Conservation (phyloP, 2,888 invertebrate genomes). For the Drosophila neonasuta region DNA sequence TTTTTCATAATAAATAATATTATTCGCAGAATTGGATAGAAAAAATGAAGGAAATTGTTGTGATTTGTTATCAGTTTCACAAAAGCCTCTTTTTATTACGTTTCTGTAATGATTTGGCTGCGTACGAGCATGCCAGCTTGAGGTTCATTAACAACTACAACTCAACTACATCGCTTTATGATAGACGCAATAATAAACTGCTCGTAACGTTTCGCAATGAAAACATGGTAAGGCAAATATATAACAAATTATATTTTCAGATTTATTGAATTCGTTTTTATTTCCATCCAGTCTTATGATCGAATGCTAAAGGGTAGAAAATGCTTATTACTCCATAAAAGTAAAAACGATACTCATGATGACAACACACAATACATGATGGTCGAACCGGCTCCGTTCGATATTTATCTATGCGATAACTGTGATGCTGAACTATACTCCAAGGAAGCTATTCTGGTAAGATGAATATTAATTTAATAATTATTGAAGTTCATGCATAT, state of each 20-base stretch:
- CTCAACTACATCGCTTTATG: slow-evolving; percentile 88
- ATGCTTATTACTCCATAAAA: slow-evolving; percentile 82
- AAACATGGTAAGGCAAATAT: slow-evolving; percentile 84
- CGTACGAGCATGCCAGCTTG: slow-evolving; percentile 85
- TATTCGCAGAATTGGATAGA: slow-evolving; percentile 84
- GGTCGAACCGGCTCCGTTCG: slow-evolving; percentile 84
- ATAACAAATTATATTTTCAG: background rate
- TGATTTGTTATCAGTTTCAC: slow-evolving; percentile 88
- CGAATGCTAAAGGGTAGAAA: slow-evolving; percentile 82
- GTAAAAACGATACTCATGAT: slow-evolving; percentile 74
- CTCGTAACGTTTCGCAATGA: slow-evolving; percentile 90
- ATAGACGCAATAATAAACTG: slow-evolving; percentile 86
- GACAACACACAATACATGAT: slow-evolving; percentile 83
- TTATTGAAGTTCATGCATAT: too few relatives aligned
- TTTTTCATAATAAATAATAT: background rate
- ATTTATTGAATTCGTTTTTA: background rate
- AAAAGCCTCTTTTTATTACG: slow-evolving; percentile 87
- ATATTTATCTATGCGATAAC: slow-evolving; percentile 89
- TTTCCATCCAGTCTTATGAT: slow-evolving; percentile 80
- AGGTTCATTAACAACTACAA: slow-evolving; percentile 88
- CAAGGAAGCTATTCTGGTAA: slow-evolving; percentile 84
- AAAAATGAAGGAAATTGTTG: slow-evolving; percentile 86
- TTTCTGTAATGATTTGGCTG: slow-evolving; percentile 87
- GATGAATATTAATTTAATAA: background rate
- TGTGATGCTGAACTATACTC: slow-evolving; percentile 89